These are phyloP conservation scores for Diaphora mendica DNA, from an alignment of 2,888 invertebrate genomes.

Conservation along the genomic window DNA sequence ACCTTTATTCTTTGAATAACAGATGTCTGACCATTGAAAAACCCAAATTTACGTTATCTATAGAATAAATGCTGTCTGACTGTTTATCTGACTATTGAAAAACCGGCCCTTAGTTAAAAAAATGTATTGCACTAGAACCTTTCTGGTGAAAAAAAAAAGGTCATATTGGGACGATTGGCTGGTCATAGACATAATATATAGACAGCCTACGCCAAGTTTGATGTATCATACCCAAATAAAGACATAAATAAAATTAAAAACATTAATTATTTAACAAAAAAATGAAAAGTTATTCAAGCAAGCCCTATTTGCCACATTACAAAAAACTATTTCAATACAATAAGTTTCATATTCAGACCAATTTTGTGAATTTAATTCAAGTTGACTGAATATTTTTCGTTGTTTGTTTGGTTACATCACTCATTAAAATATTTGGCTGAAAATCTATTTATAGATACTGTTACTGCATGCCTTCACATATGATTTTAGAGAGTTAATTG, in stretches of 20 bases:
- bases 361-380: not conserved
- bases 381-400: not conserved
- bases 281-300: too few relatives aligned
- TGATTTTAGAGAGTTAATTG: constrained; percentile 1
- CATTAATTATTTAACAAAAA: not conserved
- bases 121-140: constrained; percentile 1
- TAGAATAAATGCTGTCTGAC: too few relatives aligned
- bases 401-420: not conserved
- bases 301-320: too few relatives aligned
- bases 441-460: not conserved
- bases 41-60: too few relatives aligned
- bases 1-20: too few relatives aligned
- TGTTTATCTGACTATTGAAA: too few relatives aligned
- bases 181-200: not conserved
- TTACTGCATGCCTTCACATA: not conserved
- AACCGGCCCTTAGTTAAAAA: too few relatives aligned
- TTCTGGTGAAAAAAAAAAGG: not conserved
- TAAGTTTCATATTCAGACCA: not conserved
- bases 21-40: too few relatives aligned
- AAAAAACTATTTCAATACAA: not conserved
- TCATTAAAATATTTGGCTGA: not conserved
- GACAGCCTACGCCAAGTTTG: not conserved
- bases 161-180: not conserved
- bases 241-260: not conserved
- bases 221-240: not conserved